Evolutionary conservation across 2,888 invertebrate species (phyloP).

Genomic region (Gasteruption jaculator): DNA sequence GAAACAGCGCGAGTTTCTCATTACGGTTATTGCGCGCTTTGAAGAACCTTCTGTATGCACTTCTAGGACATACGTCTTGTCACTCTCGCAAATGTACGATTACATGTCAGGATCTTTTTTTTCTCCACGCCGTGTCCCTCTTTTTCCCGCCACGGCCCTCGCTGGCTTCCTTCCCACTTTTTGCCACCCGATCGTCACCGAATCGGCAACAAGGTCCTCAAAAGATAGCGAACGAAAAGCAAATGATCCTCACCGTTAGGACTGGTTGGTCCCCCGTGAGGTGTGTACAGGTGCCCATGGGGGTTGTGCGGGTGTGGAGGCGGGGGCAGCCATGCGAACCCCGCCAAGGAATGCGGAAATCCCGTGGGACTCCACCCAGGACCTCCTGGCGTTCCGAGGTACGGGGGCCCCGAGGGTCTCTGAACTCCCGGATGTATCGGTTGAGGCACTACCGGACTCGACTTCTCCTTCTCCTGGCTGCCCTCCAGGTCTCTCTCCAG

Average conservation of each 20-base stretch:
- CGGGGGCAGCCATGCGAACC: conserved; percentile 65
- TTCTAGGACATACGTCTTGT: no score
- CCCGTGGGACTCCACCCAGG: conserved; percentile 48
- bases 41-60: no score
- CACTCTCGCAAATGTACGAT: no score
- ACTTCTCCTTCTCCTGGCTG: conserved; percentile 43
- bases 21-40: conserved; percentile 31
- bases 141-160: no score
- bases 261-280: conserved; percentile 47
- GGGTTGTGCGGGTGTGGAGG: conserved; percentile 60
- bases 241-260: conserved; percentile 42
- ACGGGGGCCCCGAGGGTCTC: conserved; percentile 56
- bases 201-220: no score
- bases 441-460: conserved; percentile 64
- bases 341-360: conserved; percentile 55
- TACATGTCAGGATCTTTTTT: no score
- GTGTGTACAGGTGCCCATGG: conserved; percentile 48
- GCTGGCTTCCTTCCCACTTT: no score
- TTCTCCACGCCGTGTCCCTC: no score
- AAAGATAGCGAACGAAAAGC: no score
- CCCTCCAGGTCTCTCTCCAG: conserved; percentile 37
- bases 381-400: conserved; percentile 44
- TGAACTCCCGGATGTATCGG: conserved; percentile 62
- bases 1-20: conserved; percentile 43
- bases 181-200: no score